Evolutionary conservation across 2,113 vertebrate species (phyloP).

Genomic region (Platanista minor): DNA sequence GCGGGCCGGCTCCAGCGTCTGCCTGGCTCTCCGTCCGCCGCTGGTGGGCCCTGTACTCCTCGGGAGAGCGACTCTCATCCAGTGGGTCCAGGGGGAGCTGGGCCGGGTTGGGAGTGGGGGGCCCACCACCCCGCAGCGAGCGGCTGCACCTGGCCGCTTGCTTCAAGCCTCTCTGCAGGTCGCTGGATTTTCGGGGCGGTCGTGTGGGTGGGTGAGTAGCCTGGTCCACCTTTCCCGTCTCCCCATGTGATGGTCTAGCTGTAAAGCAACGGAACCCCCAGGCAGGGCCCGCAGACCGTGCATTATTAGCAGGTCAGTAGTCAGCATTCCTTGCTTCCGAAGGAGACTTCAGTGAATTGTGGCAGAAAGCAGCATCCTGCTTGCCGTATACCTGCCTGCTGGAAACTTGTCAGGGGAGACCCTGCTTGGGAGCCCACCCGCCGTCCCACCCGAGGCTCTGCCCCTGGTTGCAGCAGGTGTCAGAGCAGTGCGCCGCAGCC

Average conservation of each 20-base stretch:
- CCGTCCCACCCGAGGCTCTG: accelerated
- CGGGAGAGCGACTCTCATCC: neutral
- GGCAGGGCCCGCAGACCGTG: neutral
- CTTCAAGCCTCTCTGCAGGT: neutral
- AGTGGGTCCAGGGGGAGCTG: neutral
- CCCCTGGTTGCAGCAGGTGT: neutral
- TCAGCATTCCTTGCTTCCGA: neutral
- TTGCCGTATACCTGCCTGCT: accelerated
- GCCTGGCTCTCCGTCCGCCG: neutral
- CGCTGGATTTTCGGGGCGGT: neutral
- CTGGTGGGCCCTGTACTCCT: neutral
- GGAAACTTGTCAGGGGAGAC: neutral
- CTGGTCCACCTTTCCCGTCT: too few species aligned
- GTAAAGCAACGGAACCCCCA: too few species aligned
- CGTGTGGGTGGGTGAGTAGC: neutral
- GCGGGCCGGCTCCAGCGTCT: accelerated
- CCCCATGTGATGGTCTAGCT: accelerated
- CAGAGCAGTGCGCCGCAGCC: neutral
- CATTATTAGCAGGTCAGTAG: accelerated
- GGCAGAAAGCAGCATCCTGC: neutral
- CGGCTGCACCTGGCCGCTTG: accelerated
- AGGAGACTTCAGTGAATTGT: accelerated
- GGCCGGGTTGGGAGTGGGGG: neutral
- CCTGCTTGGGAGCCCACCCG: neutral
- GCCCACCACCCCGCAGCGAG: accelerated